Evolutionary conservation across 2,113 vertebrate species (phyloP), one percentile per base, ranked within the genome.

Genomic region (Mirounga angustirostris): DNA sequence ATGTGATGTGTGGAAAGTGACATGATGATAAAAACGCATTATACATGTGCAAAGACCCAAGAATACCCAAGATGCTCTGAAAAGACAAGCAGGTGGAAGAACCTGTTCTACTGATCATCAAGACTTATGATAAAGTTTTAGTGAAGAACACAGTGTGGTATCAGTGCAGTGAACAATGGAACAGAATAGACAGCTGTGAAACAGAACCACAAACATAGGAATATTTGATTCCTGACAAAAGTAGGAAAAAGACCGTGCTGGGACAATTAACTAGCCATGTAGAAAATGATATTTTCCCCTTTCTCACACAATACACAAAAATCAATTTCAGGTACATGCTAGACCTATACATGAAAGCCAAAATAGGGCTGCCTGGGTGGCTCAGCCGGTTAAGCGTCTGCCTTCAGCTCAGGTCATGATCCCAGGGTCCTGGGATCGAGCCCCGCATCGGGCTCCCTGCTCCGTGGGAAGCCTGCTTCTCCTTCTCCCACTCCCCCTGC

Each of bases 11-110:
- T 46, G 7, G 52, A 74, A 86, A 81, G 43, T 69, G 65, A 33
- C 46, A 79, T 74, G 61, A 90, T 22, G 73, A 84, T 79, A 92
- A 96, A 94, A 96, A 92, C 82, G 92, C 84, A 96, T 54, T n/a
- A 86, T 81, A 71, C 86, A 92, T 65, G 73, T 94, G 52, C 19
- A 65, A 94, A 94, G 58, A 9, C 30, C 58, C 79, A 95, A 96
- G 36, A 96, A 89, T 21, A 95, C 36, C 24, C 65, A 96, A 92
- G 84, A 85, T 90, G 54, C 79, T 87, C 54, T 92, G 15, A 54
- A 92, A 97, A 46, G 33, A 95, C 85, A 97, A 86, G 2, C 1
- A 85, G 43, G 54, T 93, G 12, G 91, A 94, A 96, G 43, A 97
- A 83, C 24, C 78, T 95, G 78, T 79, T 96, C 78, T 95, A 96